Percentiles rank a stretch among this genome's conserved stretches.
These are phyloP conservation scores for Cyclura pinguis DNA, from an alignment of 2,797 vertebrate genomes.

Conservation along the genomic window DNA sequence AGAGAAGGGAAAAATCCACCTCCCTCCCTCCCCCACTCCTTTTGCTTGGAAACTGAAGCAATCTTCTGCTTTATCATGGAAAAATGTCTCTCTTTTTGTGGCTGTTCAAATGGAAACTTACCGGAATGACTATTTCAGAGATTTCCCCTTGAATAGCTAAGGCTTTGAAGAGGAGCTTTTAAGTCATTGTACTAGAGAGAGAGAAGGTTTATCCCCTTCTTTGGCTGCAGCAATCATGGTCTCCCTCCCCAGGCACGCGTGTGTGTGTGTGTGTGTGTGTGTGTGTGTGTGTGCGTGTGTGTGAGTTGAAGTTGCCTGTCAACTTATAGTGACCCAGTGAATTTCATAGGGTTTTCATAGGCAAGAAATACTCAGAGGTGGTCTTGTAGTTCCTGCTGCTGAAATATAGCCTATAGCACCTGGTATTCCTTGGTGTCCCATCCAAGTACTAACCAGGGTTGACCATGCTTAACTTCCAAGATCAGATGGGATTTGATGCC, in stretches of 20 bases:
- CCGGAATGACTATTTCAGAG: conserved; percentile 69
- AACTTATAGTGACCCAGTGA: too few species aligned
- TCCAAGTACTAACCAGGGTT: background rate
- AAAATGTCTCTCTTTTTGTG: conserved; percentile 67
- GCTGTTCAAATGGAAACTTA: conserved; percentile 74
- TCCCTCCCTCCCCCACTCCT: conserved; percentile 21
- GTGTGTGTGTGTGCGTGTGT: too few species aligned
- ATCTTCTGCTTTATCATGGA: conserved; percentile 71
- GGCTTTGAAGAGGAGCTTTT: conserved; percentile 43
- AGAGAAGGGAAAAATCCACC: background rate
- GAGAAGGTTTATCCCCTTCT: background rate
- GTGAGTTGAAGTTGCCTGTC: too few species aligned
- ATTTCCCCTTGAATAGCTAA: conserved; percentile 69
- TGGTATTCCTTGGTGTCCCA: too few species aligned
- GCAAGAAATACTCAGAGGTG: too few species aligned
- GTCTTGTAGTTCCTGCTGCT: too few species aligned
- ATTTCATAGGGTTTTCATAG: too few species aligned
- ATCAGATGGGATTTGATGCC: too few species aligned
- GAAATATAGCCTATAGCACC: too few species aligned
- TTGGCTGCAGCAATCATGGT: fast-evolving
- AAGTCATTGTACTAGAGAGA: conserved; percentile 48
- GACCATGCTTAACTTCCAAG: background rate
- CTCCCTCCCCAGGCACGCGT: background rate
- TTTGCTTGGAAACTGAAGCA: conserved; percentile 69
- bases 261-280: too few species aligned